These are phyloP conservation scores for Tragopan temminckii DNA, from an alignment of 2,797 vertebrate species.

Conservation along the genomic window DNA sequence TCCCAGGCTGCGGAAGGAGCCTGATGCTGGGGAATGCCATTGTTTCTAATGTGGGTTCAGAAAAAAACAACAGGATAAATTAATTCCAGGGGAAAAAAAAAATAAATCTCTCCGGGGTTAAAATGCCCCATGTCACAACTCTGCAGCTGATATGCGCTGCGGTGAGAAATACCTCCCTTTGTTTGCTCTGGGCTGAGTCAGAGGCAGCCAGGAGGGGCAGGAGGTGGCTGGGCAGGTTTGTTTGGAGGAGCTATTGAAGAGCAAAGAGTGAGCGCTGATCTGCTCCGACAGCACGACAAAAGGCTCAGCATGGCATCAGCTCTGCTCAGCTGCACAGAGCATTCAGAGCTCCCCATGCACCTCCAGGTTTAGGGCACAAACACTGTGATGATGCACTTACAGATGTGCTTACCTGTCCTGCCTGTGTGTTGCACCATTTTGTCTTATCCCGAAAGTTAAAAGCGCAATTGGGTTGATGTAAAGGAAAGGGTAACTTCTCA, in stretches of 20 bases:
- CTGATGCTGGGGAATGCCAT: not conserved
- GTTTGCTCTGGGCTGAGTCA: slow-evolving; percentile 32
- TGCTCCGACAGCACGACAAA: slow-evolving; percentile 32
- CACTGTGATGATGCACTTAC: too few species aligned
- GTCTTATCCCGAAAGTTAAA: not conserved
- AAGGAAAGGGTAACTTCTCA: not conserved
- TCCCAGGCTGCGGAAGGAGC: not conserved
- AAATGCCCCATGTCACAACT: not conserved
- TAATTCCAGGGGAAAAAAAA: not conserved
- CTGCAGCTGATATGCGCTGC: not conserved
- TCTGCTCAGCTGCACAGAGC: not conserved
- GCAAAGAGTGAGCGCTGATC: slow-evolving; percentile 23
- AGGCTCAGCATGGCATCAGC: not conserved
- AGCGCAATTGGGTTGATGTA: not conserved
- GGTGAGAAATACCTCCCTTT: not conserved
- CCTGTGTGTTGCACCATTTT: not conserved
- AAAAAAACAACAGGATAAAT: not conserved
- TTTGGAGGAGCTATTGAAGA: not conserved
- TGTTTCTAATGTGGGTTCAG: fast-evolving
- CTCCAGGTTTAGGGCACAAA: fast-evolving
- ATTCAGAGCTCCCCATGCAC: not conserved
- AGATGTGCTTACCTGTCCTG: too few species aligned
- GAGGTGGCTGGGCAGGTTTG: not conserved
- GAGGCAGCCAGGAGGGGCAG: not conserved
- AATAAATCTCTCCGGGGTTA: not conserved